phyloP scores from a whole-genome alignment of 2,113 vertebrate genomes.

The Calidris pygmaea region DNA sequence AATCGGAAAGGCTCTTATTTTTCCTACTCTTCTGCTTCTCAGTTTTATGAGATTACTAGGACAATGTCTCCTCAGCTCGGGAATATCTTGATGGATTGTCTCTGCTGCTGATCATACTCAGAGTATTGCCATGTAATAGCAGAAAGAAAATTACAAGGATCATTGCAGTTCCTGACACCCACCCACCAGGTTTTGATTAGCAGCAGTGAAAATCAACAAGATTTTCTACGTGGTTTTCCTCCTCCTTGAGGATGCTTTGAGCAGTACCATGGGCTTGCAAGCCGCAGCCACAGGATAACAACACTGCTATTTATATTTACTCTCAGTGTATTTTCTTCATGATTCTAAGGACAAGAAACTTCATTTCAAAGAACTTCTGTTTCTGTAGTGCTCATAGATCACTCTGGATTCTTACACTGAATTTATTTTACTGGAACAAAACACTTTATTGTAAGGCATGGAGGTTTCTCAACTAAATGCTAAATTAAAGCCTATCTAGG shows the following conservation, averaged over 20 bases:
- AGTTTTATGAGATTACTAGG: not conserved
- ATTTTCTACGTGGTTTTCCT: not conserved
- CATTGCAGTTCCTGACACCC: not conserved
- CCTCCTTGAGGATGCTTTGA: not conserved
- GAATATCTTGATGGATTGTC: not conserved
- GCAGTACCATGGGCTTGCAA: not conserved
- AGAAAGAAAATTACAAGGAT: not conserved
- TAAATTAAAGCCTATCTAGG: not conserved
- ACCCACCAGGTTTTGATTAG: not conserved
- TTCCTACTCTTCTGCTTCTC: not conserved
- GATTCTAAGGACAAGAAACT: not conserved
- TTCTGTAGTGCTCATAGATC: not conserved
- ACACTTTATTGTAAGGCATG: not conserved
- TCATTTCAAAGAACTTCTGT: not conserved
- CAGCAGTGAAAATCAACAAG: not conserved
- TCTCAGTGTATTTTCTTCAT: not conserved
- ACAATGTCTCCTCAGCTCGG: not conserved
- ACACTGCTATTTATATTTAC: not conserved
- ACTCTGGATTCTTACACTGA: not conserved
- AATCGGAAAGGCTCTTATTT: not conserved
- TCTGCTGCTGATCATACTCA: not conserved
- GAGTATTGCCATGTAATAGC: not conserved
- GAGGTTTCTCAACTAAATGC: not conserved
- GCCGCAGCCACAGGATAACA: not conserved
- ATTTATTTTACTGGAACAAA: conserved; percentile 16